Percentiles rank a stretch among this genome's conserved stretches.
These are phyloP conservation scores for Oppia nitens DNA, from an alignment of 1,140 invertebrate genomes.

Conservation along the genomic window DNA sequence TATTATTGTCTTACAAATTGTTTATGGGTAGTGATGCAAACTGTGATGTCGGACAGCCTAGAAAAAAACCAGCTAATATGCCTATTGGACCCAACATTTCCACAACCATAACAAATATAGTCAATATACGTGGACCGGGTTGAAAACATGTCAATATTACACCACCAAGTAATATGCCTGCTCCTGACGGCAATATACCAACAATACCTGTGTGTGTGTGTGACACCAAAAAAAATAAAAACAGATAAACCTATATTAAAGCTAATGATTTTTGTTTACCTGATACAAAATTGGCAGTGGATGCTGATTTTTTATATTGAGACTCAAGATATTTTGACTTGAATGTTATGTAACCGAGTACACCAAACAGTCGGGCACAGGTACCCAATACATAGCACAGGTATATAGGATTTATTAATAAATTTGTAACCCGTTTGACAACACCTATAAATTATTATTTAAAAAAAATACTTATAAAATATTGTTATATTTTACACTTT, in stretches of 20 bases:
- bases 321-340: slow-evolving; percentile 57
- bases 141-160: slow-evolving; percentile 47
- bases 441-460: too few species aligned
- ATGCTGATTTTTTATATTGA: slow-evolving; percentile 50
- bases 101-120: slow-evolving; percentile 51
- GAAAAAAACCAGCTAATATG: slow-evolving; percentile 45
- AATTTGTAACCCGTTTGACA: too few species aligned
- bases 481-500: too few species aligned
- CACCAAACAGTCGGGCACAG: slow-evolving; percentile 49
- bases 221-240: too few species aligned
- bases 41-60: slow-evolving; percentile 45
- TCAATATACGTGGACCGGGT: slow-evolving; percentile 45
- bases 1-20: too few species aligned
- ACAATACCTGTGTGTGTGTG: too few species aligned
- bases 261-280: too few species aligned
- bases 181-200: slow-evolving; percentile 48
- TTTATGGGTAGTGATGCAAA: too few species aligned
- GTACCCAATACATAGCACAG: slow-evolving; percentile 48
- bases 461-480: too few species aligned
- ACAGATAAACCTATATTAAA: too few species aligned
- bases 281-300: slow-evolving; percentile 35
- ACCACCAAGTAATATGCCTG: slow-evolving; percentile 49
- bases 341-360: slow-evolving; percentile 54
- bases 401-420: slow-evolving; percentile 43
- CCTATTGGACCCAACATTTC: slow-evolving; percentile 43